Conservation (phyloP, 2,113 vertebrate genomes). For the Corythornis vintsioides region DNA sequence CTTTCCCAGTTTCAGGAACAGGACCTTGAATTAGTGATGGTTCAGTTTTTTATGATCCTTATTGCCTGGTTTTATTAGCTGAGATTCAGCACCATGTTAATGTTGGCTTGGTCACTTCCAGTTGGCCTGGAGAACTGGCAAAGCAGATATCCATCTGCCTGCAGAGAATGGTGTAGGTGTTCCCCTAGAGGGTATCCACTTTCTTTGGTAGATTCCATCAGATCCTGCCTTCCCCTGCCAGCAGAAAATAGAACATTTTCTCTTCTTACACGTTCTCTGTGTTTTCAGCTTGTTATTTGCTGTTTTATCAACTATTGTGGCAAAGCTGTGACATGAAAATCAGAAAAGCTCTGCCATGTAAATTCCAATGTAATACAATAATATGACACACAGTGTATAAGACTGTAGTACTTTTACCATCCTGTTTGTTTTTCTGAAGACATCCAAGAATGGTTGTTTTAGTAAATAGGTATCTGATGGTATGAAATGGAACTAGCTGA, state of each 20-base stretch:
- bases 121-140: neutral
- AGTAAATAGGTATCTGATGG: neutral
- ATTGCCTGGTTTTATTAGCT: neutral
- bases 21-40: neutral
- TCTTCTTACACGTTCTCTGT: neutral
- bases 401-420: neutral
- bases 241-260: neutral
- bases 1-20: neutral
- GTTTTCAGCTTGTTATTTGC: neutral
- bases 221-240: neutral
- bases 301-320: neutral
- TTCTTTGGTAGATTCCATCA: neutral
- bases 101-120: neutral
- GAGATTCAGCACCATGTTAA: neutral
- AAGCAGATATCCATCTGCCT: neutral
- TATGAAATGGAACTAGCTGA: neutral
- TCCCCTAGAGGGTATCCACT: neutral
- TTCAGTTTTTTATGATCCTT: neutral
- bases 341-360: neutral
- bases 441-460: neutral
- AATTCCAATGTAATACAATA: rapidly evolving
- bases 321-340: neutral
- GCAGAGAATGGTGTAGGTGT: neutral
- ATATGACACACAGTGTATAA: neutral
- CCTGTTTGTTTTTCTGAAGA: neutral